Base-by-base conservation (phyloP, 2,113 vertebrate species). In the Cepphus grylle region DNA sequence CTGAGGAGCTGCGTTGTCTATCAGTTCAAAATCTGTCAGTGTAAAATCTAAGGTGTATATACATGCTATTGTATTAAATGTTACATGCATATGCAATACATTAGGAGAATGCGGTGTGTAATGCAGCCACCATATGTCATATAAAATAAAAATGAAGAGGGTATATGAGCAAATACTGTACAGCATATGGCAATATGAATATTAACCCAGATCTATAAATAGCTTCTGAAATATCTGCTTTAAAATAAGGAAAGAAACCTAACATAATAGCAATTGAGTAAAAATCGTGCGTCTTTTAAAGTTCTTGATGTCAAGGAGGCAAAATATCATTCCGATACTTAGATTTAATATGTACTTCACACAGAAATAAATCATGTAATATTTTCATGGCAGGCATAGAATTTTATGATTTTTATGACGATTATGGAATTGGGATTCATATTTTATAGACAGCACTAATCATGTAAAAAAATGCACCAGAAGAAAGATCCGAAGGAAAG, bases 401-500 rank as follows among this genome's bases (percentile, higher is more conserved):
- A 97, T 97, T 98, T 98, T 98, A 98, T 97, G 96, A 97, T 97
- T 98, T 98, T 98, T 98, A 98, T 98, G 97, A 97, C 6, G 32
- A 97, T 97, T 97, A 97, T 97, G 97, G 98, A 98, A 97, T 97
- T 98, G 93, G 95, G 97, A 98, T 98, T 98, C 98, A 95, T 98
- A 97, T 98, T 98, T 98, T 98, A 98, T 97, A 97, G 97, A 96
- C 71, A 96, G 94, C 59, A 95, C 96, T 98, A 98, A 98, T 98
- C 98, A 96, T 73, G 92, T 95, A 93, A 97, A 97, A 97, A 98
- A 97, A 97, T 86, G 88, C 96, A 97, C 77, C 81, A 42, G 94
- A 94, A 90, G 88, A 96, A 85, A 96, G 52, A 82, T 83, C 83
- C 91, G 91, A 67, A 88, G 76, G 73, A 93, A 89, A 81, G 86